Percentiles rank a stretch among this genome's conserved stretches.
phyloP scores from a whole-genome alignment of 2,888 invertebrate species.

The Chrysomela aeneicollis region DNA sequence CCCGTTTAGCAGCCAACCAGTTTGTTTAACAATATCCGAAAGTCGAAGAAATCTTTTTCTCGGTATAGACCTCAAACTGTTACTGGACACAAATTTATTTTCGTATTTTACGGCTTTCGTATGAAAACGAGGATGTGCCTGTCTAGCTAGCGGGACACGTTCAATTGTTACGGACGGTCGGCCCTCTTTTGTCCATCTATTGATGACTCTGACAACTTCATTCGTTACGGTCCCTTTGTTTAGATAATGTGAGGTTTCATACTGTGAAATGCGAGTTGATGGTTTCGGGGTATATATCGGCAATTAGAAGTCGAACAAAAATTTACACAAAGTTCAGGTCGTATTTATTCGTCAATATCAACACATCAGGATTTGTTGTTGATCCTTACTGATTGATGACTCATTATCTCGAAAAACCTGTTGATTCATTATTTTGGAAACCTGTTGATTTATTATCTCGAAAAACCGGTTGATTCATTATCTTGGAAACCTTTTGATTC shows the following conservation, averaged over 20 bases:
- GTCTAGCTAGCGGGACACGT: constrained; percentile 16
- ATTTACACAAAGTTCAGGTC: not conserved
- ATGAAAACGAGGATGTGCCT: constrained; percentile 24
- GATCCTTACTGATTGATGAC: no score
- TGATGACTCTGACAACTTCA: constrained; percentile 36
- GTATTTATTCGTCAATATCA: no score
- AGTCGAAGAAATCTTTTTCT: constrained; percentile 12
- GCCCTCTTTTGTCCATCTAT: constrained; percentile 29
- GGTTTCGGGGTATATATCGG: not conserved
- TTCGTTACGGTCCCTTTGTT: constrained; percentile 23
- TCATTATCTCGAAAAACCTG: not conserved
- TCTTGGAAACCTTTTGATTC: no score
- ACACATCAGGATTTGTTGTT: no score
- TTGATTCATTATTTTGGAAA: not conserved
- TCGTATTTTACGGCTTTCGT: constrained; percentile 26
- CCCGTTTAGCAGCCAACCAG: not conserved
- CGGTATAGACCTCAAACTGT: constrained; percentile 22
- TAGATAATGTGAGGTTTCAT: constrained; percentile 10
- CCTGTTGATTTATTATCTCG: no score
- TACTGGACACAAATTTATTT: constrained; percentile 26
- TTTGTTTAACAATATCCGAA: not conserved
- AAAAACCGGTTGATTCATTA: no score
- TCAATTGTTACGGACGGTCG: constrained; percentile 34
- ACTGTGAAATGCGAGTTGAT: not conserved
- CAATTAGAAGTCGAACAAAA: not conserved